phyloP scores from a whole-genome alignment of 2,113 vertebrate species.

The Tenrec ecaudatus region DNA sequence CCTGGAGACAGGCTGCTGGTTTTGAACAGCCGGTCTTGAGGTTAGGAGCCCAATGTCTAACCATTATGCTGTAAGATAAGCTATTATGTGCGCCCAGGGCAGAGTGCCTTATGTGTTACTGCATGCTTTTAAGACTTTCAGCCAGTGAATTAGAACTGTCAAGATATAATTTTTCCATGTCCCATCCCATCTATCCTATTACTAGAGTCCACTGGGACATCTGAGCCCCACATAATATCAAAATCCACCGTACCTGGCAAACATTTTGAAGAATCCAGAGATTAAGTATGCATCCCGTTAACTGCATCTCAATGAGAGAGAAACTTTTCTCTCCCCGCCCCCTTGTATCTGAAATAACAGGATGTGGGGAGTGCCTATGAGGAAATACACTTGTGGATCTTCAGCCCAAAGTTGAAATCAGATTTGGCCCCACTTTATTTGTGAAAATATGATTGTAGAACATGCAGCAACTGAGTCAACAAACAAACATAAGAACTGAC shows the following conservation, averaged over 20 bases:
- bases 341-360: neutral
- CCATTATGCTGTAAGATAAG: no score
- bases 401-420: slow-evolving; percentile 27
- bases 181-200: neutral
- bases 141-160: neutral
- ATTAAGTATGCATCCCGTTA: no score
- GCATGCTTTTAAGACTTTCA: neutral
- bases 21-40: no score
- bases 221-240: neutral
- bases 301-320: neutral
- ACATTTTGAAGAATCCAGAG: neutral
- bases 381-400: slow-evolving; percentile 18
- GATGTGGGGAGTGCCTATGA: neutral
- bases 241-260: neutral
- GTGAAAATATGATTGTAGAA: neutral
- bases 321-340: neutral
- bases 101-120: neutral
- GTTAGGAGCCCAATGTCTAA: no score
- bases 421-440: neutral
- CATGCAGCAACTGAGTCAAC: neutral
- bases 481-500: no score
- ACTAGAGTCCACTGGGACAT: neutral
- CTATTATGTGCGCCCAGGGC: neutral
- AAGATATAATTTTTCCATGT: neutral
- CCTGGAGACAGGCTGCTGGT: no score